phyloP scores from a whole-genome alignment of 2,797 vertebrate genomes.

The Sebastolobus altivelis region DNA sequence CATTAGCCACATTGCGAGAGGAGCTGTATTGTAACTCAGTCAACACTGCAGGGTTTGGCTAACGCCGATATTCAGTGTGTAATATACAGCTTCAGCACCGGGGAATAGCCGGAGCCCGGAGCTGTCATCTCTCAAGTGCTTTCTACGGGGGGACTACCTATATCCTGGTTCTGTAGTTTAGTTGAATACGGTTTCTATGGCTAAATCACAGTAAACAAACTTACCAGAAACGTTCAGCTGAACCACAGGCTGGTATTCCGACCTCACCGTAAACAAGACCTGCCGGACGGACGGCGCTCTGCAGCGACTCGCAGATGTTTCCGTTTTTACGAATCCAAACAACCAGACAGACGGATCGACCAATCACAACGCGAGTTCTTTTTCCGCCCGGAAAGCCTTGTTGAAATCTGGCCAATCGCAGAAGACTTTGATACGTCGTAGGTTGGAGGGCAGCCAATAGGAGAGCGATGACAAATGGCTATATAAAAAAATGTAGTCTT shows the following conservation, averaged over 20 bases:
- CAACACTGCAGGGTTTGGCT: conserved; percentile 1
- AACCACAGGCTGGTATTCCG: not conserved
- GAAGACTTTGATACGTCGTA: rapidly evolving
- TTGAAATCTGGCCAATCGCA: conserved; percentile 62
- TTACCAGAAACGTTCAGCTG: conserved; percentile 52
- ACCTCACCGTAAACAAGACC: conserved; percentile 70
- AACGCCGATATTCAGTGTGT: conserved; percentile 26
- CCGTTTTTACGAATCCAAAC: conserved; percentile 58
- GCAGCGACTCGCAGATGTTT: conserved; percentile 29
- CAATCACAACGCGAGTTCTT: conserved; percentile 62
- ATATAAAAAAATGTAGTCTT: conserved; percentile 5
- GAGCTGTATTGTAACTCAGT: not conserved
- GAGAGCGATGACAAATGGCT: conserved; percentile 5
- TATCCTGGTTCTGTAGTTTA: rapidly evolving
- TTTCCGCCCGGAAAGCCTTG: conserved; percentile 37
- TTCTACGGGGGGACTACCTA: rapidly evolving
- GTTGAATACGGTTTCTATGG: rapidly evolving
- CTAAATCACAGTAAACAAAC: not conserved
- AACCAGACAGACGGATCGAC: conserved; percentile 36
- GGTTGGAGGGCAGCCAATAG: conserved; percentile 54
- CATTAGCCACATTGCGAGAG: not conserved
- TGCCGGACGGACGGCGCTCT: conserved; percentile 69
- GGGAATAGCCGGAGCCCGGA: conserved; percentile 73
- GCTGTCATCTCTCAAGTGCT: conserved; percentile 54
- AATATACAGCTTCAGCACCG: conserved; percentile 37